Evolutionary conservation across 2,888 invertebrate genomes (phyloP), one percentile per base, ranked within the genome.

Genomic region (Apoderus coryli): DNA sequence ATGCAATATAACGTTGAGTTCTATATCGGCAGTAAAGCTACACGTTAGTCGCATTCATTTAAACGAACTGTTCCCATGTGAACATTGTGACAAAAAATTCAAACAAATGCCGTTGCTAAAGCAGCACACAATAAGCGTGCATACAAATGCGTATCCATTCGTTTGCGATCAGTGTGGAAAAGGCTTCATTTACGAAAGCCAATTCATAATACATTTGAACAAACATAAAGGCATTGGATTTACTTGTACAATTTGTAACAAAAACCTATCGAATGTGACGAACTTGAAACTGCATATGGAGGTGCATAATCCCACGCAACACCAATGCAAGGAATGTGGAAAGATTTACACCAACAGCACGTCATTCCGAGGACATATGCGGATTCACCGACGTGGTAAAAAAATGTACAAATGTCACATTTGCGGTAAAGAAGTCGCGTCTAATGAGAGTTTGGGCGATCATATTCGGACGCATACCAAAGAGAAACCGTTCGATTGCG

Each of bases 101-200:
- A 65, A 65, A 16, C 65, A 67, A 49, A 66, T 67, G 42, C 65
- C 65, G 49, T 67, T 68, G 50, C 53, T 69, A 39, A 66, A 64
- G 26, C 43, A 46, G 23, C 69, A 70, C 57, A 64, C 67, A 51
- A 14, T 31, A 16, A 59, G 69, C 27, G 65, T 65, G 29, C 70
- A 70, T 53, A 64, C 65, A 1, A 69, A 69, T 1, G 67, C 69
- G 54, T 66, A 66, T 49, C 69, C 69, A 25, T 65, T 67, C 53
- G 64, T 65, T 36, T 71, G 70, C 49, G 57, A 65, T 37, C 60
- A 63, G 48, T 71, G 70, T 52, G 65, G 65, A 10, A 69, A 69
- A 52, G 64, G 65, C 9, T 70, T 70, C 56, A 63, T 64, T 12
- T 69, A 69, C 54, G 58, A 66, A 14, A 65, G 67, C 37, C 68